Evolutionary conservation across 1,140 invertebrate genomes (phyloP).

Genomic region (Cydia pomonella): DNA sequence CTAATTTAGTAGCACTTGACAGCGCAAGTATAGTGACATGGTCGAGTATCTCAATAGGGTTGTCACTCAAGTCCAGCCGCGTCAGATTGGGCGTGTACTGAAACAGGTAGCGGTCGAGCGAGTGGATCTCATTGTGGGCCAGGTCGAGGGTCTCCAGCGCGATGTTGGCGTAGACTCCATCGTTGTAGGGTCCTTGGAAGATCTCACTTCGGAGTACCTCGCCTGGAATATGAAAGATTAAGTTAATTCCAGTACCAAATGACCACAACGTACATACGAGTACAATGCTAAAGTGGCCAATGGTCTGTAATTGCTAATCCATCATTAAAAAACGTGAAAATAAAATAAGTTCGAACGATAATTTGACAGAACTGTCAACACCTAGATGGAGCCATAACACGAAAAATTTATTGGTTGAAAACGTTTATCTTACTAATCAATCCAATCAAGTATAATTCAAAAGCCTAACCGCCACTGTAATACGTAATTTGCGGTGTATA

Average conservation of each 20-base stretch:
- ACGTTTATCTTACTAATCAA: too few relatives aligned
- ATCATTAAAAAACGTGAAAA: not conserved
- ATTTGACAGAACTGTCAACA: too few relatives aligned
- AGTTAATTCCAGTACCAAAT: not conserved
- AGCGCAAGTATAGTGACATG: slow-evolving; percentile 82
- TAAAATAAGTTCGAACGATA: too few relatives aligned
- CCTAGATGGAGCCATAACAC: too few relatives aligned
- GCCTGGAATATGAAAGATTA: slow-evolving; percentile 70
- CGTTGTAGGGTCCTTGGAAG: slow-evolving; percentile 82
- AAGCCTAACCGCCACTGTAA: too few relatives aligned
- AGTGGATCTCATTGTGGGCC: slow-evolving; percentile 85
- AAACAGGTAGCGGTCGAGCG: slow-evolving; percentile 85
- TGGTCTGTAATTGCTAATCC: too few relatives aligned
- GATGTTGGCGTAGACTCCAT: slow-evolving; percentile 83
- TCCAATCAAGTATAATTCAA: too few relatives aligned
- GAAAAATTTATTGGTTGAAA: too few relatives aligned
- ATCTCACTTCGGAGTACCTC: slow-evolving; percentile 81
- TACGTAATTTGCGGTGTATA: not conserved
- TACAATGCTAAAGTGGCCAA: not conserved
- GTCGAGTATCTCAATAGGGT: slow-evolving; percentile 85
- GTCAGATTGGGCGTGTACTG: slow-evolving; percentile 85
- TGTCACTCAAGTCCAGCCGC: slow-evolving; percentile 85
- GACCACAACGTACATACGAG: not conserved
- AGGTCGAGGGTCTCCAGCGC: slow-evolving; percentile 84
- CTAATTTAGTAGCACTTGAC: slow-evolving; percentile 80